Base-by-base conservation (phyloP, 2,888 invertebrate genomes). In the Nephrotoma guestfalica region DNA sequence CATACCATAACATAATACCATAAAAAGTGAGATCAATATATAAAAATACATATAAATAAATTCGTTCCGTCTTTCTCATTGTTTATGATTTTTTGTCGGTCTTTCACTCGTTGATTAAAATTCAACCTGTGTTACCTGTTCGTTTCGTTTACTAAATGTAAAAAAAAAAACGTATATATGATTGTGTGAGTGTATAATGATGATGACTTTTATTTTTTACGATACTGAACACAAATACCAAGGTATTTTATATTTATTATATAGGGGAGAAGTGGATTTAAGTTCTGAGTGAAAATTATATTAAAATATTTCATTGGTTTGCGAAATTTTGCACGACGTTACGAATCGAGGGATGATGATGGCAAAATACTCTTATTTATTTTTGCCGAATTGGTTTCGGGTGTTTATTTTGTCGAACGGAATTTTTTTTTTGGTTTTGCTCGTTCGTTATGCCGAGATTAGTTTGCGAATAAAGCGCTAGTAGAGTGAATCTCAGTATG, bases 121-220 rank as follows among this genome's bases (percentile, higher is more conserved):
- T 85, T 85, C 85, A 85, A 85, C 85, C 43, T 85, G 85, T 85
- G 85, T 85, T 85, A 85, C 85, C 85, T 85, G 85, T 85, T 85
- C 85, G 43, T 43, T 84, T 71, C 71, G 71, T 71, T 71, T 71
- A 71, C 30, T 71, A 71, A 18, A 51, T 13, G 6, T 51, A 15
- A 15, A 15, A 18, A 30, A 15, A 15, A 15, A 18, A 30, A 71
- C 15, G n/a, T 4, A 71, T 71, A 4, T 13, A 9, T 30, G 43
- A 6, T 43, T 43, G 71, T 71, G 11, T 71, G 5, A 0, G 2
- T 71, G 30, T 71, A 9, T 11, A 9, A 71, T 71, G 71, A 71
- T 30, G 71, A 71, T 71, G 71, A 71, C 71, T 71, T 30, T 71
- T 71, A 11, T 71, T 71, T 71, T 30, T 51, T 71, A 71, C 18